phyloP scores from a whole-genome alignment of 2,797 vertebrate genomes.

The Clarias fuscus region DNA sequence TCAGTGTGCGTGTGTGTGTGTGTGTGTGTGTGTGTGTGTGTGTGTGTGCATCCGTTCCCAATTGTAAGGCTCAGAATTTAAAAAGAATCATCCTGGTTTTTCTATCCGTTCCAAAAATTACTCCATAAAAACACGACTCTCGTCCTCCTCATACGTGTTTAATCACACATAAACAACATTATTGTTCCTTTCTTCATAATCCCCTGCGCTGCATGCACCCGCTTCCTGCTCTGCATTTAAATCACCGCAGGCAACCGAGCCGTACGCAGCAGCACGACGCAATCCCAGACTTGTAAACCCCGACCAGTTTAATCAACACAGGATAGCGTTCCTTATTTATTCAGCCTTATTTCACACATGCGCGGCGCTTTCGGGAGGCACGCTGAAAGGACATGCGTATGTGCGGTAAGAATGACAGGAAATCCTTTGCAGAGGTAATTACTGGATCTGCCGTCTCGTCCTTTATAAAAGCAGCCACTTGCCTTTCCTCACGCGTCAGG shows the following conservation, averaged over 20 bases:
- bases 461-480: background rate
- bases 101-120: background rate
- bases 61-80: background rate
- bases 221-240: constrained; percentile 8
- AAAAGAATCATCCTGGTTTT: background rate
- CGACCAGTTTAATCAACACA: background rate
- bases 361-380: background rate
- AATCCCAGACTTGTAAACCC: background rate
- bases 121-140: background rate
- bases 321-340: background rate
- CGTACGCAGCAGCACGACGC: background rate
- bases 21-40: background rate
- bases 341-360: background rate
- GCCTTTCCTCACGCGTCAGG: too few species aligned
- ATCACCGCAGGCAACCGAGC: constrained; percentile 5
- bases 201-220: background rate
- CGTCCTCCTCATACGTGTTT: background rate
- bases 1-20: background rate
- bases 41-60: background rate
- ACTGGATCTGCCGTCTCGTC: background rate
- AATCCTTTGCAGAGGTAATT: constrained; percentile 1
- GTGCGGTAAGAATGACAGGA: background rate
- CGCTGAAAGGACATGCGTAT: background rate
- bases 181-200: background rate
- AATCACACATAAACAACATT: constrained; percentile 3